phyloP scores from a whole-genome alignment of 2,888 invertebrate species.

The Galerucella nymphaeae region DNA sequence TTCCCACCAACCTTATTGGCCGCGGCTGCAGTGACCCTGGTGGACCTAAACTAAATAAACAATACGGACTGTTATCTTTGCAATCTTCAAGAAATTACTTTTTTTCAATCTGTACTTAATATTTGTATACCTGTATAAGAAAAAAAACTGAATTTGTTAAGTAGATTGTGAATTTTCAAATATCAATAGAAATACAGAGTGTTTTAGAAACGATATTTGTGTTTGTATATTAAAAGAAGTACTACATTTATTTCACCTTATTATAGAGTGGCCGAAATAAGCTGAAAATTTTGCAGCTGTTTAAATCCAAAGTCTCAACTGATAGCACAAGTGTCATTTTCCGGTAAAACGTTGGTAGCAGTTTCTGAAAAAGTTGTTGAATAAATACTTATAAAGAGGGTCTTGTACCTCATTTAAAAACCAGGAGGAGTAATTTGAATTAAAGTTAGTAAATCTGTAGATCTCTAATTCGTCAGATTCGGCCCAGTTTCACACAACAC shows the following conservation, averaged over 20 bases:
- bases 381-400: too few species aligned
- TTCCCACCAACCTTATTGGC: conserved; percentile 82
- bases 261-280: too few species aligned
- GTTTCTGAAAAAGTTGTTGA: too few species aligned
- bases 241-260: background rate
- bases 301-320: too few species aligned
- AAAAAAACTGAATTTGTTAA: conserved; percentile 20
- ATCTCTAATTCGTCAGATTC: too few species aligned
- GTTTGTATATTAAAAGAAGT: background rate
- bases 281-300: too few species aligned
- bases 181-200: conserved; percentile 24
- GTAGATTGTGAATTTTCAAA: conserved; percentile 20
- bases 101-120: conserved; percentile 17
- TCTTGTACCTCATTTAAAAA: too few species aligned
- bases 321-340: too few species aligned
- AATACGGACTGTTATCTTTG: conserved; percentile 6
- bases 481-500: too few species aligned
- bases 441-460: too few species aligned
- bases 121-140: conserved; percentile 18
- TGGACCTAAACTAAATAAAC: conserved; percentile 63
- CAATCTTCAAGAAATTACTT: background rate
- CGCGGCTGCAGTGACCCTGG: conserved; percentile 93
- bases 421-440: too few species aligned
- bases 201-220: conserved; percentile 11
- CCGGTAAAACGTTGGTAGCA: too few species aligned